Base-by-base conservation (phyloP, 1,140 invertebrate species). In the Apolygus lucorum region DNA sequence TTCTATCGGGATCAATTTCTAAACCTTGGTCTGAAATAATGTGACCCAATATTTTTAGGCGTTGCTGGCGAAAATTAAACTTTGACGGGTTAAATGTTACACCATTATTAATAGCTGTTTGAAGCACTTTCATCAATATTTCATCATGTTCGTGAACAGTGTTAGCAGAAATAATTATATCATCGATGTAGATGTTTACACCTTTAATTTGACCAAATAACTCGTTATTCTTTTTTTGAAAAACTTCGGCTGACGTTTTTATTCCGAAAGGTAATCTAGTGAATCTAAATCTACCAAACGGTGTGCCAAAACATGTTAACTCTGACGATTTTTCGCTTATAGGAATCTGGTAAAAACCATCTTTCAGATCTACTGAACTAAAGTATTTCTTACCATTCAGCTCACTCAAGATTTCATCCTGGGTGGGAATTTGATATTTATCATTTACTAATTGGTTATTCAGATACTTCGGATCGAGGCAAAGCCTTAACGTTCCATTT, bases 61-160 rank as follows among this genome's bases (percentile, higher is more conserved):
- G 73, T 78, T 76, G 74, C 81, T 82, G 14, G 74, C 74, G 49
- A 71, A 73, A 74, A 80, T 79, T 42, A 81, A 73, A 68, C 76
- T 77, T 21, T 77, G 76, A 69, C 72, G 66, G 26, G 77, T 69
- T 65, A 26, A 29, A 65, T 17, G 28, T 65, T 27, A 29, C 27
- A 59, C 54, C 54, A 11, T 24, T 59, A 4, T 59, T 21, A 59
- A 59, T 11, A 22, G 54, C 54, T 59, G 54, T 14, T 59, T 59
- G 8, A 52, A 81, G 64, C 4, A 79, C 71, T 42, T 72, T 28
- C 29, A 29, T 42, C n/a, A 80, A 68, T 64, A 71, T 75, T 52
- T 54, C 2, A 67, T 76, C 68, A 72, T 73, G 72, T 71, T 78
- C 72, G 42, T 69, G 59, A 25, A 72, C 42, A 70, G 52, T 68